These are phyloP conservation scores for Prenolepis imparis DNA, from an alignment of 2,888 invertebrate genomes.

Conservation along the genomic window DNA sequence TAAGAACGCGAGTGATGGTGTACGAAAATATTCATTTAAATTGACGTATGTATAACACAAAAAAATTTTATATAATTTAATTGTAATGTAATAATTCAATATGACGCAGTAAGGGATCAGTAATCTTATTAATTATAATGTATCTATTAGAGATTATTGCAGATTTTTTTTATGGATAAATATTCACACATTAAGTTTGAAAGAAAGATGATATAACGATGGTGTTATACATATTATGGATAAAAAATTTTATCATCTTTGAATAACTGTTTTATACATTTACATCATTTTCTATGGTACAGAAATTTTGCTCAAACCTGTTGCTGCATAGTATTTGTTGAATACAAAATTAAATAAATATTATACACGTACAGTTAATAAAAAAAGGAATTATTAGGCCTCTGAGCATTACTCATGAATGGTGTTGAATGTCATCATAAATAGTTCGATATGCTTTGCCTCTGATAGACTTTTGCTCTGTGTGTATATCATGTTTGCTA, in stretches of 20 bases:
- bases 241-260: conserved; percentile 78
- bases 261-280: conserved; percentile 83
- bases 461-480: conserved; percentile 66
- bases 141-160: conserved; percentile 24
- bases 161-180: conserved; percentile 41
- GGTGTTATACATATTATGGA: conserved; percentile 67
- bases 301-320: conserved; percentile 76
- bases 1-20: not conserved
- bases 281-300: conserved; percentile 79
- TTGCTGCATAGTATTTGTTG: conserved; percentile 58
- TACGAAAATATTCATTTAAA: not conserved
- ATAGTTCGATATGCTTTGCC: conserved; percentile 61
- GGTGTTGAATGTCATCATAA: conserved; percentile 59
- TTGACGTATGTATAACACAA: not conserved
- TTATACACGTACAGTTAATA: conserved; percentile 29
- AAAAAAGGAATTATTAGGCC: conserved; percentile 38
- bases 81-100: not conserved
- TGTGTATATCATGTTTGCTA: conserved; percentile 51
- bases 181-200: conserved; percentile 59
- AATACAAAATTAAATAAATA: conserved; percentile 50
- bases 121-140: conserved; percentile 51
- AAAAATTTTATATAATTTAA: not conserved
- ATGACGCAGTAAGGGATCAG: not conserved
- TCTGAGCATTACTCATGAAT: conserved; percentile 54
- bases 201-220: conserved; percentile 44